Evolutionary conservation across 2,797 vertebrate species (phyloP).

Genomic region (Macropus fuliginosus): DNA sequence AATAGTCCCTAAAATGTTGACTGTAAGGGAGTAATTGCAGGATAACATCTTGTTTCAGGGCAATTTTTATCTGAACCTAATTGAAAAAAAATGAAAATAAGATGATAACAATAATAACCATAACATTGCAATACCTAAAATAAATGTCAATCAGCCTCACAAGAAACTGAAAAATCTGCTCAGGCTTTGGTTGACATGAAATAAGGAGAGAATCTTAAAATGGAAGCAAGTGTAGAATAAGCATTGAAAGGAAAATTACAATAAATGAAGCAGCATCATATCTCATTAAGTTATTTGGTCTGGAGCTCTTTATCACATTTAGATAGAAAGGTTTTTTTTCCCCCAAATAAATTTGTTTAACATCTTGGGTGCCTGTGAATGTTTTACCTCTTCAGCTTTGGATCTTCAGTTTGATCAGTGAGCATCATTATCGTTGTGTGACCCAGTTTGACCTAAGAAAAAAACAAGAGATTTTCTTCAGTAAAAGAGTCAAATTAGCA

Average conservation of each 20-base stretch:
- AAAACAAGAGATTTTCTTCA: slow-evolving; percentile 85
- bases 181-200: not conserved
- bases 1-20: not conserved
- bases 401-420: slow-evolving; percentile 88
- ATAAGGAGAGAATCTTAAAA: not conserved
- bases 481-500: slow-evolving; percentile 60
- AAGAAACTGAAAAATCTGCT: not conserved
- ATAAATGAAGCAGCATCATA: not conserved
- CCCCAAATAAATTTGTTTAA: not conserved
- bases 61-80: not conserved
- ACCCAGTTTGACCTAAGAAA: slow-evolving; percentile 88
- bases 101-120: not conserved
- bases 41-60: not conserved
- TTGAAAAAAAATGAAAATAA: not conserved
- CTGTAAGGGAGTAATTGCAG: not conserved
- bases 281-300: not conserved
- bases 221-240: not conserved
- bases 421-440: slow-evolving; percentile 86
- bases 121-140: not conserved
- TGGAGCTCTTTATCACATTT: not conserved
- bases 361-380: not conserved
- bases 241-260: not conserved
- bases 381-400: slow-evolving; percentile 86
- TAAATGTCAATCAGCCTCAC: not conserved
- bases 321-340: not conserved